Evolutionary conservation across 2,797 vertebrate genomes (phyloP), one percentile per base, ranked within the genome.

Genomic region (Myotis daubentonii): DNA sequence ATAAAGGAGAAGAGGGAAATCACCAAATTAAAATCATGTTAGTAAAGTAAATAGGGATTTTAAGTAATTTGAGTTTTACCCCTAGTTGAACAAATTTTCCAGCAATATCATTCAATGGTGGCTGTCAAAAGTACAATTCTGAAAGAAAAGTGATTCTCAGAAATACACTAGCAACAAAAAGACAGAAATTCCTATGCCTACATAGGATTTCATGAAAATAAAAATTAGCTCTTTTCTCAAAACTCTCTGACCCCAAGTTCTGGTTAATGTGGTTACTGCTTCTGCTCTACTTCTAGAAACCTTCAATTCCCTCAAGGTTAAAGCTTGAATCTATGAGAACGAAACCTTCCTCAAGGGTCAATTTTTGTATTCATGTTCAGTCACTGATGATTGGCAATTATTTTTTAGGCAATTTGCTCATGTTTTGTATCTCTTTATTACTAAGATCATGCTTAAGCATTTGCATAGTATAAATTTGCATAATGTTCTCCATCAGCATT

Each of bases 401-500:
- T 80, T 95, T 95, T 30, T 62, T 33, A 84, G 74, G 23, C 87
- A 89, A 55, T 51, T 60, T 94, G n/a, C 28, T 83, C 10, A n/a
- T 33, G 5, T 19, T 95, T 95, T 87, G 4, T 55, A 65, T 68
- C 22, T 93, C 16, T 83, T 89, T 71, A 89, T 84, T 82, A 81
- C 55, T 87, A 74, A 95, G n/a, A 89, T 36, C 33, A 89, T 36
- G 9, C 19, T 82, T 76, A 82, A 83, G 23, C 70, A 88, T 88
- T 94, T 96, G 74, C 60, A 33, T 81, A 89, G 22, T 51, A 60
- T 55, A 30, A 66, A 60, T 91, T 94, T 96, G 70, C 65, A 62
- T 89, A 86, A 93, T 81, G 23, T 71, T 30, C 23, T 95, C 72
- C 65, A 74, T 91, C 30, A 81, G 83, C 62, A 87, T 94, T 92